Evolutionary conservation across 2,888 invertebrate species (phyloP).

Genomic region (Drosophila heteroneura): DNA sequence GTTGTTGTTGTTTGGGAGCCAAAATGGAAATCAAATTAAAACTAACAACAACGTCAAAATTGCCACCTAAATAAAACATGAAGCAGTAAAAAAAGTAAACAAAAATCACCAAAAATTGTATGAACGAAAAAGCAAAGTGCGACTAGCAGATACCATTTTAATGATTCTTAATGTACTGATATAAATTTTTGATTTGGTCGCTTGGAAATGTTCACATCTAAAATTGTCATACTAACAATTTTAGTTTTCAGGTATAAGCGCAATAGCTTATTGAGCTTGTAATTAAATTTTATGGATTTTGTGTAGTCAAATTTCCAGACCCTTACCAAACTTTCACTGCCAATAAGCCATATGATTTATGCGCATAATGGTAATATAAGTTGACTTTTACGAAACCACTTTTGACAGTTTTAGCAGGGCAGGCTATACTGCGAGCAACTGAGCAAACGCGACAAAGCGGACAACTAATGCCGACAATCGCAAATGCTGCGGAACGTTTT

Average conservation of each 20-base stretch:
- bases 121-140: background rate
- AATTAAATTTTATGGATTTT: background rate
- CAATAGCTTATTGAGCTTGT: background rate
- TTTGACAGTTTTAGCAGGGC: slow-evolving; percentile 3
- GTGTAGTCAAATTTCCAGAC: background rate
- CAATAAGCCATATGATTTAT: background rate
- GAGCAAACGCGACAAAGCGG: slow-evolving; percentile 33
- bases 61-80: slow-evolving; percentile 50
- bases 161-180: background rate
- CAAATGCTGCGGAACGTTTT: slow-evolving; percentile 65
- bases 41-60: slow-evolving; percentile 39
- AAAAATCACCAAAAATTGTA: slow-evolving; percentile 22
- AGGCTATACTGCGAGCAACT: slow-evolving; percentile 19
- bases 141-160: slow-evolving; percentile 2
- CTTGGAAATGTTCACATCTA: background rate
- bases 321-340: background rate
- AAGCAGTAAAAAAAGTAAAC: slow-evolving; percentile 37
- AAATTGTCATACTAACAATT: no score
- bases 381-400: background rate
- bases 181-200: background rate
- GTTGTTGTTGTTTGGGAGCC: slow-evolving; percentile 2
- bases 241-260: background rate
- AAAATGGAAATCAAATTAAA: slow-evolving; percentile 58
- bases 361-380: background rate
- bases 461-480: slow-evolving; percentile 62